Evolutionary conservation across 2,797 vertebrate genomes (phyloP), one percentile per base, ranked within the genome.

Genomic region (Smutsia temminckii): DNA sequence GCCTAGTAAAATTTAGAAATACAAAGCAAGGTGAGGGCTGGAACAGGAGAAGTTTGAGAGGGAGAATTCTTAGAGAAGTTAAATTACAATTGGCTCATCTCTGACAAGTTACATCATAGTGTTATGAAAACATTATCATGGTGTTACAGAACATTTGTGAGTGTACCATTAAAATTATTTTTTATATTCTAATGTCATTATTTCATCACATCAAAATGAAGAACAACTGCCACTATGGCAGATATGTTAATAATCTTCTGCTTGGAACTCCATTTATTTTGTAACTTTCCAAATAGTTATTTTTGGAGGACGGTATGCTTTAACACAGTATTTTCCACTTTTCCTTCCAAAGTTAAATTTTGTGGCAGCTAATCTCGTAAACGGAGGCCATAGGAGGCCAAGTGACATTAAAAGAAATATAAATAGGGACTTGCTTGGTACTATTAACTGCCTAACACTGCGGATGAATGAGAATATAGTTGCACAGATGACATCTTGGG

Each of bases 121-220:
- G 59, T 91, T 95, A 89, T 80, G 96, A 97, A 97, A 98, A 97
- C 53, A 77, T 87, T 63, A 89, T 84, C 87, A 57, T 42, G 18
- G 68, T 95, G 53, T 97, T 97, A 95, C 63, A 97, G 96, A 95
- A 96, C 23, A 40, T 89, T 89, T 87, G 20, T 77, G 57, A 91
- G 61, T 90, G 13, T 77, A 91, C 53, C 68, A 51, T 89, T 81
- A 92, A 53, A 21, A 27, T 57, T 66, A 34, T 89, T 81, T 81
- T 91, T 93, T 69, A 57, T 89, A 90, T 79, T 95, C 78, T 90
- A 95, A 61, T 37, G 91, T 64, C 53, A 94, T 93, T 87, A 78
- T 94, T 95, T 97, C 86, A 85, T 94, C 90, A 42, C n/a, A 84
- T 92, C 86, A 96, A 84, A 96, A 92, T 81, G 37, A 96, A 87